A percentile compares a stretch with the other conserved stretches of the same genome.
phyloP scores from a whole-genome alignment of 2,797 vertebrate species.

The Molothrus ater region DNA sequence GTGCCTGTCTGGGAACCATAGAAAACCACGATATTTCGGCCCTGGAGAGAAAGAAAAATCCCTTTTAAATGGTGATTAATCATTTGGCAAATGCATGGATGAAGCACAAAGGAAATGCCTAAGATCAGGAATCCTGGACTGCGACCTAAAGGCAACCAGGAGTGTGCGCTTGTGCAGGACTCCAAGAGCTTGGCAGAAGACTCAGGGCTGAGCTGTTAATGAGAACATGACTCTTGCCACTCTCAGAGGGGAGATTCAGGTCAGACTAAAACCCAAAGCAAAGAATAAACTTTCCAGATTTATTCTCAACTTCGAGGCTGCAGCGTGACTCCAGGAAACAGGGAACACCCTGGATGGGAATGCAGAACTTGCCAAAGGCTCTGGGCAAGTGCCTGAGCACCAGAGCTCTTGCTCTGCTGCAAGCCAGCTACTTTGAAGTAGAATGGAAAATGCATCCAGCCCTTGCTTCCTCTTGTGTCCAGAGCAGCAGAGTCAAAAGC shows the following conservation, averaged over 20 bases:
- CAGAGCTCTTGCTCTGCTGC: not conserved
- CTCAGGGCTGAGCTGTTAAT: not conserved
- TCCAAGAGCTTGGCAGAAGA: not conserved
- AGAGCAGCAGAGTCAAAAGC: not conserved
- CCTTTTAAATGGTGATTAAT: not conserved
- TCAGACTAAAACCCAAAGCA: not conserved
- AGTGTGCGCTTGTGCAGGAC: fast-evolving
- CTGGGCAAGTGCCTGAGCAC: not conserved
- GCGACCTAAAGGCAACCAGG: not conserved
- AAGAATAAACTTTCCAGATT: not conserved
- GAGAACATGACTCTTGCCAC: not conserved
- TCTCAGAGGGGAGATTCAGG: not conserved
- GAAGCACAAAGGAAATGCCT: not conserved
- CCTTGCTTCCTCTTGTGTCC: not conserved
- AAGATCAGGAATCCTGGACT: not conserved
- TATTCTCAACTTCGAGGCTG: not conserved
- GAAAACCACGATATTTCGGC: conserved; percentile 93
- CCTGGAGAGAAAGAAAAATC: conserved; percentile 66
- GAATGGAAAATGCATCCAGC: not conserved
- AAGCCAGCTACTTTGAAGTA: not conserved
- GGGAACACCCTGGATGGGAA: not conserved
- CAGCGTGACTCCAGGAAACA: not conserved
- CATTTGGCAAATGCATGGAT: not conserved
- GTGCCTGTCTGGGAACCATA: conserved; percentile 98
- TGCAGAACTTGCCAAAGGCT: not conserved